phyloP scores from a whole-genome alignment of 2,113 vertebrate genomes.

The Struthidea cinerea region DNA sequence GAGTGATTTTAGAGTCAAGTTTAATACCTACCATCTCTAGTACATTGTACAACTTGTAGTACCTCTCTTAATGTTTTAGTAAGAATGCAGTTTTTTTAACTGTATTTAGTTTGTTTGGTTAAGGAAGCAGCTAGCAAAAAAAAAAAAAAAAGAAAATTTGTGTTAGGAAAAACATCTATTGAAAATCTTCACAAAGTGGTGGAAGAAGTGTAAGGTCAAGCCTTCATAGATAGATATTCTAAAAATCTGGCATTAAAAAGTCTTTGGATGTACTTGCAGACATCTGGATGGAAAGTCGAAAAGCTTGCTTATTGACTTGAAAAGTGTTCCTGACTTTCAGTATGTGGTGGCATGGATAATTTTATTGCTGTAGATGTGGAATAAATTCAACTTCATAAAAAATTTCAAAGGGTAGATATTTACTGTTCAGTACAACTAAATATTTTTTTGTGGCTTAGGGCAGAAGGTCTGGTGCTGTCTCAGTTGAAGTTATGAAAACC shows the following conservation, averaged over 20 bases:
- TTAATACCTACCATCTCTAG: neutral
- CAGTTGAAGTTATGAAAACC: neutral
- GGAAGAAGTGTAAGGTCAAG: neutral
- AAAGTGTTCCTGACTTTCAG: neutral
- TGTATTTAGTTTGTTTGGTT: neutral
- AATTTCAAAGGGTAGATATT: neutral
- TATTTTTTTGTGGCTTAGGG: neutral
- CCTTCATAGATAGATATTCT: neutral
- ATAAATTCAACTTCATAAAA: neutral
- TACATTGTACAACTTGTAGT: neutral
- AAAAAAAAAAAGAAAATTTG: neutral
- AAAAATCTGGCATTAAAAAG: neutral
- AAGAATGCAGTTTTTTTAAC: neutral
- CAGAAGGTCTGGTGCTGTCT: neutral
- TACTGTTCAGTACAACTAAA: neutral
- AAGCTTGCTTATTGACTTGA: neutral
- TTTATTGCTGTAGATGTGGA: neutral
- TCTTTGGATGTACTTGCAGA: neutral
- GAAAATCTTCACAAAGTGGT: neutral
- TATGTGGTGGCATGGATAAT: neutral
- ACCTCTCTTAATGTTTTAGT: neutral
- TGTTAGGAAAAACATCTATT: neutral
- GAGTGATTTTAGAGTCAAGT: neutral
- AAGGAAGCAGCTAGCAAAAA: neutral
- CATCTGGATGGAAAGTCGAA: neutral